Conservation (phyloP, 2,797 vertebrate genomes). For the Malurus leucopterus region DNA sequence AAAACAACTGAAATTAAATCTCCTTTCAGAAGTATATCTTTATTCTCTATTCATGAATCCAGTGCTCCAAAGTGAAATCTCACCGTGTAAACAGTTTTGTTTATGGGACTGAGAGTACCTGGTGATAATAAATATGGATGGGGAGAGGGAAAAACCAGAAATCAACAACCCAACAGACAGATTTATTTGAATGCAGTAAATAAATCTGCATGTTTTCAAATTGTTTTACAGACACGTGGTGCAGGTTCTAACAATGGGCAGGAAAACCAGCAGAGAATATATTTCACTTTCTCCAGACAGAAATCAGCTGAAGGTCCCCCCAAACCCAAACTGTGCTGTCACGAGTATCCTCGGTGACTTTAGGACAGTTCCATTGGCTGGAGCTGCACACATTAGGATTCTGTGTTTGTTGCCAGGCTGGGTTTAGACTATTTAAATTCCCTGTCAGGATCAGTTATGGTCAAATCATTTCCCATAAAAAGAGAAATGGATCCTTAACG, state of each 20-base stretch:
- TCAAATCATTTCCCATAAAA: slow-evolving; percentile 33
- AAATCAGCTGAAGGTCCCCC: neutral
- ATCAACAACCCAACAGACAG: slow-evolving; percentile 18
- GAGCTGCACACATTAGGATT: neutral
- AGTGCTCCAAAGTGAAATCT: slow-evolving; percentile 26
- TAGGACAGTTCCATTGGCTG: neutral
- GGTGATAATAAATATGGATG: neutral
- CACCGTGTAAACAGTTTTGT: slow-evolving; percentile 20
- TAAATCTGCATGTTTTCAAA: slow-evolving; percentile 30
- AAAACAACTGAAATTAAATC: neutral
- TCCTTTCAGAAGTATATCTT: neutral
- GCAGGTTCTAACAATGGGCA: slow-evolving; percentile 1
- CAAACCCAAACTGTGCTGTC: neutral
- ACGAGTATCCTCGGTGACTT: neutral
- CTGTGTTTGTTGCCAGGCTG: neutral
- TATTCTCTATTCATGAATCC: slow-evolving; percentile 38
- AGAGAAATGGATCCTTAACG: slow-evolving; percentile 1
- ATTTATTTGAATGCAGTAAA: slow-evolving; percentile 14
- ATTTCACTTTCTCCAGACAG: neutral
- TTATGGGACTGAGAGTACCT: slow-evolving; percentile 1
- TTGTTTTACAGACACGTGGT: slow-evolving; percentile 1
- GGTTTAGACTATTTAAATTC: slow-evolving; percentile 33
- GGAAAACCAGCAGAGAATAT: neutral
- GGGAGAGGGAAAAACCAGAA: neutral
- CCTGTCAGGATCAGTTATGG: neutral